phyloP scores from a whole-genome alignment of 2,888 invertebrate genomes.

The Philereme vetulata region DNA sequence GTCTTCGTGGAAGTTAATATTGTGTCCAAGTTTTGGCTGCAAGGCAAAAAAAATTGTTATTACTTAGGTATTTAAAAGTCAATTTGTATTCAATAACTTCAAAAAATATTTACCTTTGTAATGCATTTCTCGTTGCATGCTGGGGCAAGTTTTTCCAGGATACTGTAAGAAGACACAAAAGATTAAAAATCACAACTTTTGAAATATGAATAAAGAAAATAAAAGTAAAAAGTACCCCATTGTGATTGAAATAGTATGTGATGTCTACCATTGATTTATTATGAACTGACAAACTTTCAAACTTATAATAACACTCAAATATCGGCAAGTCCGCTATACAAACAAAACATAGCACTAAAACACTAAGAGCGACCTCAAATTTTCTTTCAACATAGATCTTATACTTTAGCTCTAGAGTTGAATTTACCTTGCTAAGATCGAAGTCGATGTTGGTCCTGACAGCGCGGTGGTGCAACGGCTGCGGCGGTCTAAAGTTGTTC shows the following conservation, averaged over 20 bases:
- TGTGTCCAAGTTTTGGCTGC: slow-evolving; percentile 95
- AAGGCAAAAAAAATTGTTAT: slow-evolving; percentile 49
- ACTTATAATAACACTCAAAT: slow-evolving; percentile 9
- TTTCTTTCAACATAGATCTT: slow-evolving; percentile 1
- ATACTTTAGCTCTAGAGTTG: slow-evolving; percentile 23
- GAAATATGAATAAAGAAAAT: too few relatives aligned
- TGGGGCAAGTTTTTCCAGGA: slow-evolving; percentile 93
- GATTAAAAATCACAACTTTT: not conserved
- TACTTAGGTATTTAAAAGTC: not conserved
- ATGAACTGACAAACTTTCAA: not conserved
- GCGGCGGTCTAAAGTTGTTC: slow-evolving; percentile 97
- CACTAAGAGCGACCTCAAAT: not conserved
- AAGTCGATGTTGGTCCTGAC: slow-evolving; percentile 99
- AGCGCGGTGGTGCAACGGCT: slow-evolving; percentile 96
- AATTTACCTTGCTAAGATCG: slow-evolving; percentile 88
- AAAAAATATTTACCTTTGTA: slow-evolving; percentile 88
- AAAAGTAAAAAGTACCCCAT: too few relatives aligned
- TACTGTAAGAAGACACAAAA: slow-evolving; percentile 74
- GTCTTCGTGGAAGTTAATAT: slow-evolving; percentile 79
- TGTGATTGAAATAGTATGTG: too few relatives aligned
- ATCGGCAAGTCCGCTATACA: slow-evolving; percentile 2
- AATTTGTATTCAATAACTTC: not conserved
- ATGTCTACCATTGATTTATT: too few relatives aligned
- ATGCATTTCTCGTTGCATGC: slow-evolving; percentile 96
- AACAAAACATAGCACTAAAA: slow-evolving; percentile 1